Conservation (phyloP, 2,113 vertebrate species). For the Podocnemis expansa region DNA sequence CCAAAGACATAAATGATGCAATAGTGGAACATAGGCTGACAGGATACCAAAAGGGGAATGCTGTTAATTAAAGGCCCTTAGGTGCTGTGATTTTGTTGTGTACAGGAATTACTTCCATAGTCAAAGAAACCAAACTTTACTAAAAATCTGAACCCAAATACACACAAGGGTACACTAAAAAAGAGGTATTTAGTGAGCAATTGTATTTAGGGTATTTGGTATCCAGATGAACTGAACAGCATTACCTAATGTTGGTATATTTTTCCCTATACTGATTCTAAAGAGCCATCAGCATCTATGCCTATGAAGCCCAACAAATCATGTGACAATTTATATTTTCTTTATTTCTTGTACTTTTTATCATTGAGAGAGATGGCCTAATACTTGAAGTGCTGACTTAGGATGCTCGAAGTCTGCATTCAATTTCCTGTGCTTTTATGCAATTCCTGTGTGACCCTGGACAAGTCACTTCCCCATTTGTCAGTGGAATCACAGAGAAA, state of each 20-base stretch:
- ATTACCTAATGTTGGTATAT: background rate
- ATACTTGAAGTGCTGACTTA: background rate
- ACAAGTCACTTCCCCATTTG: background rate
- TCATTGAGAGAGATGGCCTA: background rate
- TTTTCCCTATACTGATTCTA: background rate
- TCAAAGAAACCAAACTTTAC: background rate
- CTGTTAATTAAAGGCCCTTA: background rate
- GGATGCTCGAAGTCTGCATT: background rate
- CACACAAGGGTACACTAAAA: background rate
- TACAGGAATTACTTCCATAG: background rate
- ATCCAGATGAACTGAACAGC: background rate
- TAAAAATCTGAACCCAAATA: background rate
- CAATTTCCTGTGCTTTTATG: background rate
- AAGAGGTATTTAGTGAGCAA: background rate
- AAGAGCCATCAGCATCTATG: background rate
- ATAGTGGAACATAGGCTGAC: background rate
- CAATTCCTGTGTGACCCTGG: background rate
- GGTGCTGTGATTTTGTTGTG: background rate
- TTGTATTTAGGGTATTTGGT: background rate
- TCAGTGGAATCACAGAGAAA: background rate
- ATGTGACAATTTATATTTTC: background rate
- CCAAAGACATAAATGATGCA: background rate
- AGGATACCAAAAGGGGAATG: background rate
- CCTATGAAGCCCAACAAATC: background rate
- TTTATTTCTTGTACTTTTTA: background rate